Base-by-base conservation (phyloP, 1,140 invertebrate genomes). In the Asobara japonica region DNA sequence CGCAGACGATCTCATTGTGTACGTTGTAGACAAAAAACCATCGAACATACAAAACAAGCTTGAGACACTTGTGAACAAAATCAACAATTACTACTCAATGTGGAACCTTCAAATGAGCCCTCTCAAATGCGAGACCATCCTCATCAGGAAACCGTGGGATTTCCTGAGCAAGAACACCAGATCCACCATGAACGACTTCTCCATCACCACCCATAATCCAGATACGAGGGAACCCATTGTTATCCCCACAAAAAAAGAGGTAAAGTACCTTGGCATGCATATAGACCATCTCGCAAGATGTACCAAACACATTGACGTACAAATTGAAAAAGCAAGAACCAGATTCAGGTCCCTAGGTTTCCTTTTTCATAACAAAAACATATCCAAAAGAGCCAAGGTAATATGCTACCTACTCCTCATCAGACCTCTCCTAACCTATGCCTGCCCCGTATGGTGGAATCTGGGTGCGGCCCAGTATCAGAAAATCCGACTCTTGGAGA, bases 381-480 rank as follows among this genome's bases (percentile, higher is more conserved):
- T 72, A 3, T n/a, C 51, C 3, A 13, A 6, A 13, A 56, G 48
- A 65, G 2, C 25, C 8, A 72, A 65, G 51, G 27, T 66, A n/a
- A 65, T 56, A 0, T 65, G 41, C 5, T 72, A 72, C 51, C 25
- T 16, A 31, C n/a, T 41, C 0, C 29, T 78, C n/a, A 66, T 80
- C 0, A 16, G 77, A 10, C 78, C 77, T 11, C 0, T 77, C 0
- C 27, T 76, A 11, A 78, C 75, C 0, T 78, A 79, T 31, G 77
- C 65, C 13, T 16, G 27, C 29, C 70, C 65, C 20, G 61, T 76
- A 0, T 78, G 77, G 68, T 73, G 70, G 3, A 73, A 75, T 5
- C 22, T 72, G 5, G 60, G 36, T 41, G 36, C 36, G n/a, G 2
- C 10, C 36, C 18, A 33, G 18, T 25, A 2, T 70, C 2, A 22